phyloP scores from a whole-genome alignment of 2,797 vertebrate species.

The Poecilia gillii region DNA sequence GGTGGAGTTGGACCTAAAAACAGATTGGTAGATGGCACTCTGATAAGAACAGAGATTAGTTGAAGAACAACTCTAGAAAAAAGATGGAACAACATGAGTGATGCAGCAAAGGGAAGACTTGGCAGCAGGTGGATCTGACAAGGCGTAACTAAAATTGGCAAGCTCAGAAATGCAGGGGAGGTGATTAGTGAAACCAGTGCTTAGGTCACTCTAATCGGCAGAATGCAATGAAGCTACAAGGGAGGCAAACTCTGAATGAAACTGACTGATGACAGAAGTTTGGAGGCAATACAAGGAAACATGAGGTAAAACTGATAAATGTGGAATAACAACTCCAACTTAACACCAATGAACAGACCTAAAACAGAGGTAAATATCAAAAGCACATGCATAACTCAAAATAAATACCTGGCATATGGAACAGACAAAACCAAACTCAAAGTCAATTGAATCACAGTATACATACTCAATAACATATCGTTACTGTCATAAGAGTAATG shows the following conservation, averaged over 20 bases:
- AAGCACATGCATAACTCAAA: neutral
- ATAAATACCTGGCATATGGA: neutral
- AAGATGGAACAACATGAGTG: neutral
- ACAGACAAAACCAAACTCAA: neutral
- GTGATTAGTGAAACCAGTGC: neutral
- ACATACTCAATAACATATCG: neutral
- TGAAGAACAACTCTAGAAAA: neutral
- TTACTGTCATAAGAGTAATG: neutral
- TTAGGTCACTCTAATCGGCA: neutral
- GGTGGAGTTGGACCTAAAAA: neutral
- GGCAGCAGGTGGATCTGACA: neutral
- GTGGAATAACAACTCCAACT: neutral
- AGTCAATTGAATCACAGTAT: neutral
- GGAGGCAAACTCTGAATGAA: neutral
- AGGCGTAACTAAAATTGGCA: neutral
- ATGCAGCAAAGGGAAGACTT: neutral
- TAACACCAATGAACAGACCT: neutral
- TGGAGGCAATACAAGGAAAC: neutral
- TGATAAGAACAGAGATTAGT: neutral
- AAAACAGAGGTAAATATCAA: neutral
- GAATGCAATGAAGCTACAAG: neutral
- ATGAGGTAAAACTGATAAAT: neutral
- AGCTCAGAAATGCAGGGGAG: neutral
- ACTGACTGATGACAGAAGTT: neutral
- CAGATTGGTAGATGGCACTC: neutral